Evolutionary conservation across 1,140 invertebrate species (phyloP), one percentile per base, ranked within the genome.

Genomic region (Brachionus rubens): DNA sequence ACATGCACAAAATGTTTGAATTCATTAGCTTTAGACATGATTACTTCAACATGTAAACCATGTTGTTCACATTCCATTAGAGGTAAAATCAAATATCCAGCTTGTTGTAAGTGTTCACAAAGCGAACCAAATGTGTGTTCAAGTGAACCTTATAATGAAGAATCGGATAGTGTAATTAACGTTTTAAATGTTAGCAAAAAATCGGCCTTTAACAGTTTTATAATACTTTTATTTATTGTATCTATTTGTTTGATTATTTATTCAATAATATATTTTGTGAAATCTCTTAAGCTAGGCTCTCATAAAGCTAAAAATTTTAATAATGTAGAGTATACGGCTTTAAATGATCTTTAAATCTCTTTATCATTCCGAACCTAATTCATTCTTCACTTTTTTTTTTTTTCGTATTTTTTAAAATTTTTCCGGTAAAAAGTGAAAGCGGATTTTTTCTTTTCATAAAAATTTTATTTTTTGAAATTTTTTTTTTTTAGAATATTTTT

Each of bases 1-100:
- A 72, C 16, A 26, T 72, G 68, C 12, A 72, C 68, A 19, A 72
- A 72, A 41, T 72, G 68, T 54, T 19, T 36, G 2, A n/a, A 54
- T 50, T 36, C 28, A 19, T 41, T 72, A 6, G 68, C 26, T 28
- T 54, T 72, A 19, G 68, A 72, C 10, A 19, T 41, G n/a, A n/a
- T 14, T 12, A 33, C 10, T 30, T 24, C 2, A 4, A 72, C 14
- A 2, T 72, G 68, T 28, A 48, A 54, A 52, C 68, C 68, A 40
- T 72, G 68, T 41, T 72, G 68, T 72, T 16, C 68, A 12, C 14
- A 30, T 6, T 10, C 14, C 50, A 4, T 19, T 9, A 26, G 14
- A 33, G 68, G 21, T 19, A 48, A 72, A 10, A 28, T 10, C 28
- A 41, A 33, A n/a, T 14, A 48, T 36, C 12, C 21, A n/a, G 4